phyloP scores from a whole-genome alignment of 1,140 invertebrate genomes.

The Drosophila busckii region DNA sequence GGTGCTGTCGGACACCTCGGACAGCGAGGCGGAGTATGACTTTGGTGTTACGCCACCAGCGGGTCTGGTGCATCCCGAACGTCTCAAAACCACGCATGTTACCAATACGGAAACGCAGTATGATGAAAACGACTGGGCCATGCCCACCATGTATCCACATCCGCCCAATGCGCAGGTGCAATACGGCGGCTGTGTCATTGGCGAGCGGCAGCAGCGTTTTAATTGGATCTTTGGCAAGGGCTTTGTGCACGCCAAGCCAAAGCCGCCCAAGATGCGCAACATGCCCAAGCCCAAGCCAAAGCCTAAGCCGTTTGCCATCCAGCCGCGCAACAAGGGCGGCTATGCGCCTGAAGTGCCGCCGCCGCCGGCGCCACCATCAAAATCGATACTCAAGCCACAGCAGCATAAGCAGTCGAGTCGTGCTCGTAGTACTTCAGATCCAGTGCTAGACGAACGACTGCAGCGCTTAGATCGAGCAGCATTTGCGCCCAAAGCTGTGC shows the following conservation, averaged over 20 bases:
- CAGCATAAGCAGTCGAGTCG: no score
- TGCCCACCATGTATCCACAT: conserved; percentile 40
- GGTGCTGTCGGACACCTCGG: conserved; percentile 60
- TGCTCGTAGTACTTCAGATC: conserved; percentile 1
- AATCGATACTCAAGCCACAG: background rate
- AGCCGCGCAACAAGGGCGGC: conserved; percentile 23
- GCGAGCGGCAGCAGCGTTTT: conserved; percentile 36
- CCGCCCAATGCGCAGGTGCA: conserved; percentile 45
- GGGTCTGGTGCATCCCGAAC: conserved; percentile 60
- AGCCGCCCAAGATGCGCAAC: conserved; percentile 41
- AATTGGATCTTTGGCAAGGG: conserved; percentile 57
- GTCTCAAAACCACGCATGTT: conserved; percentile 33
- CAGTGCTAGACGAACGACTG: conserved; percentile 14
- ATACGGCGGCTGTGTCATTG: conserved; percentile 44
- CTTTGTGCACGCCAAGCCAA: conserved; percentile 36
- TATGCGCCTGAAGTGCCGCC: background rate
- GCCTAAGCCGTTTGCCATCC: background rate
- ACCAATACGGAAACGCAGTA: conserved; percentile 60
- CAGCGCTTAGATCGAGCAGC: conserved; percentile 31
- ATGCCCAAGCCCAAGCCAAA: conserved; percentile 30
- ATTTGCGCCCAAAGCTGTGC: conserved; percentile 18
- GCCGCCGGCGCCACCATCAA: background rate
- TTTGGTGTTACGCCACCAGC: conserved; percentile 75
- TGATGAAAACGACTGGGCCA: conserved; percentile 60
- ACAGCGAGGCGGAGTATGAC: conserved; percentile 68